Evolutionary conservation across 2,113 vertebrate species (phyloP).

Genomic region (Micronycteris hirsuta): DNA sequence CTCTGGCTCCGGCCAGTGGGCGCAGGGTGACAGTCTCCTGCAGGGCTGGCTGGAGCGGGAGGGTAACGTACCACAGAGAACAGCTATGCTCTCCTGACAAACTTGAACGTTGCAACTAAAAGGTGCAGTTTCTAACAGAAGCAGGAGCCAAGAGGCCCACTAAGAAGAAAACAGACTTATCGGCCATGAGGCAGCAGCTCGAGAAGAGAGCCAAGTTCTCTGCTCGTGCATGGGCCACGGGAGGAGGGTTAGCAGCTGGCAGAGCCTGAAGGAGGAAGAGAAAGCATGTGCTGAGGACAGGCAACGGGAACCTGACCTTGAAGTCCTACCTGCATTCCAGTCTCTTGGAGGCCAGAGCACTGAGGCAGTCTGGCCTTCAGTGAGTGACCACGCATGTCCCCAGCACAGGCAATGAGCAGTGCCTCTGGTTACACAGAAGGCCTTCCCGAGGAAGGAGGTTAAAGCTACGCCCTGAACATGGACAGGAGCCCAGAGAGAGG

Average conservation of each 20-base stretch:
- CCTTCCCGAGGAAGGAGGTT: background rate
- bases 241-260: background rate
- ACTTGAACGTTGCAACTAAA: background rate
- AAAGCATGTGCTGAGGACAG: rapidly evolving
- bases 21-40: background rate
- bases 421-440: background rate
- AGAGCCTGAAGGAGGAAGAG: background rate
- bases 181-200: background rate
- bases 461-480: background rate
- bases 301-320: background rate
- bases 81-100: background rate
- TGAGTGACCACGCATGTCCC: background rate
- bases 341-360: background rate
- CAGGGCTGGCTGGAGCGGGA: background rate
- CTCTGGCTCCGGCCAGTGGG: background rate
- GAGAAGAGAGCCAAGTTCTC: background rate
- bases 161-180: background rate
- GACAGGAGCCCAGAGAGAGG: background rate
- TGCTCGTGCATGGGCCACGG: background rate
- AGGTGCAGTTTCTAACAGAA: background rate
- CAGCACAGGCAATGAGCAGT: background rate
- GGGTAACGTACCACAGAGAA: background rate
- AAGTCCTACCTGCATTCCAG: background rate
- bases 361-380: background rate
- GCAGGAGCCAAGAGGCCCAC: background rate